phyloP scores from a whole-genome alignment of 2,888 invertebrate genomes.

The Drosophila diplacantha region DNA sequence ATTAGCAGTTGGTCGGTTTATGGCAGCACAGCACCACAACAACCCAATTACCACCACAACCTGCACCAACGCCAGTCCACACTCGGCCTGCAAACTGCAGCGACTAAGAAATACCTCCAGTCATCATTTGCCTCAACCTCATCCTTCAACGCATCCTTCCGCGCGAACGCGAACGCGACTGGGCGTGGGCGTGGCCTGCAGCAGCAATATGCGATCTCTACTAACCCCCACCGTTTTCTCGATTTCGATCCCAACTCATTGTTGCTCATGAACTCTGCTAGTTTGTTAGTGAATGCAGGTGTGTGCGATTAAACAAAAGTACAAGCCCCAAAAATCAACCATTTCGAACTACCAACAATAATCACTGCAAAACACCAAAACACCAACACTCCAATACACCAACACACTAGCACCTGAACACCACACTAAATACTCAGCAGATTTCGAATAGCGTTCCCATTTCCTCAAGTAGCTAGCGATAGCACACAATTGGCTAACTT shows the following conservation, averaged over 20 bases:
- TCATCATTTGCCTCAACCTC: slow-evolving; percentile 75
- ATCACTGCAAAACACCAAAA: slow-evolving; percentile 18
- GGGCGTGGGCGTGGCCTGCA: slow-evolving; percentile 74
- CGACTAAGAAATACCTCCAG: slow-evolving; percentile 78
- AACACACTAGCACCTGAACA: slow-evolving; percentile 18
- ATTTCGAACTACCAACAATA: slow-evolving; percentile 47
- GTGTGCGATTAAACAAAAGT: slow-evolving; percentile 71
- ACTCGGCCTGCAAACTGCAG: slow-evolving; percentile 75
- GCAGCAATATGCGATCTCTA: slow-evolving; percentile 76
- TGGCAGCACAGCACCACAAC: slow-evolving; percentile 59
- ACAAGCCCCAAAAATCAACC: slow-evolving; percentile 46
- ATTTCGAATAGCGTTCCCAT: slow-evolving; percentile 23
- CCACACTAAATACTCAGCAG: slow-evolving; percentile 28
- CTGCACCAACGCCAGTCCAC: slow-evolving; percentile 75
- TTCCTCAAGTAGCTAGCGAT: slow-evolving; percentile 25
- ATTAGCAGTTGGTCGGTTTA: slow-evolving; percentile 74
- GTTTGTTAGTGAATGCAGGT: slow-evolving; percentile 77
- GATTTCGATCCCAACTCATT: slow-evolving; percentile 76
- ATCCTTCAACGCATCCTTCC: slow-evolving; percentile 45
- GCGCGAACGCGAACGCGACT: slow-evolving; percentile 63
- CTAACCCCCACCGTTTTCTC: slow-evolving; percentile 72
- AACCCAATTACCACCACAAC: slow-evolving; percentile 47
- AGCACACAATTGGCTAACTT: slow-evolving; percentile 37
- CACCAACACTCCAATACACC: slow-evolving; percentile 6
- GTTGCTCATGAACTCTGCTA: slow-evolving; percentile 77